Percentiles rank a stretch among this genome's conserved stretches.
phyloP scores from a whole-genome alignment of 1,140 invertebrate genomes.

The Drosophila ironensis region DNA sequence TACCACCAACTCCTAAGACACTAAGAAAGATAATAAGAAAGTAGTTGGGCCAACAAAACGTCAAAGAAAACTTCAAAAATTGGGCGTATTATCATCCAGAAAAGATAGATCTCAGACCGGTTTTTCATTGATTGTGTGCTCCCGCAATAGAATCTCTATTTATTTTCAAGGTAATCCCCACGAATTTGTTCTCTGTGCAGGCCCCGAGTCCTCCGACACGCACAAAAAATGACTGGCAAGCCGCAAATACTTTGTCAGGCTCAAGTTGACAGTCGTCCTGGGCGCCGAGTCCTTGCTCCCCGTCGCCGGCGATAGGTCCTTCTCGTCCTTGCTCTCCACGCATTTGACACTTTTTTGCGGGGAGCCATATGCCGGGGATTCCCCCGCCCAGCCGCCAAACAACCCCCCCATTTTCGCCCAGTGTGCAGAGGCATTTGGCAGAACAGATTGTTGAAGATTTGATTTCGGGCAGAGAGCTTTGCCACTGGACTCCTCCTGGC shows the following conservation, averaged over 20 bases:
- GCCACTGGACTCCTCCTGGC: conserved; percentile 9
- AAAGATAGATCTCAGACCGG: too few relatives aligned
- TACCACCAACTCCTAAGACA: too few relatives aligned
- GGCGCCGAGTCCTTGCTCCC: conserved; percentile 24
- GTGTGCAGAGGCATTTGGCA: conserved; percentile 47
- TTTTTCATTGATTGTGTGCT: too few relatives aligned
- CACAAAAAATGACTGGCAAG: conserved; percentile 76
- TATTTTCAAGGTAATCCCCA: neutral
- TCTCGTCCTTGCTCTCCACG: conserved; percentile 12
- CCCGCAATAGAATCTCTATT: too few relatives aligned
- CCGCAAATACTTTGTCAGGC: conserved; percentile 78
- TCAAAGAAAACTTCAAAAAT: too few relatives aligned
- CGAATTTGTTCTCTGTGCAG: conserved; percentile 2
- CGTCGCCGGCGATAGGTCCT: conserved; percentile 23
- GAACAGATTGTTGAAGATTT: conserved; percentile 76
- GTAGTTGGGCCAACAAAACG: too few relatives aligned
- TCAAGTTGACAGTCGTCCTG: conserved; percentile 75
- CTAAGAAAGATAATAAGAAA: too few relatives aligned
- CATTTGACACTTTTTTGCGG: conserved; percentile 70
- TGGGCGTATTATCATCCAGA: too few relatives aligned
- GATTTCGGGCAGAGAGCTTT: conserved; percentile 59
- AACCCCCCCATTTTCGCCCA: neutral
- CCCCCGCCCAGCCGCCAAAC: neutral
- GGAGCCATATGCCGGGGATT: conserved; percentile 16
- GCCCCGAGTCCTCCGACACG: neutral